These are phyloP conservation scores for Lepidochrysops patricia DNA, from an alignment of 2,888 invertebrate genomes.

Conservation along the genomic window DNA sequence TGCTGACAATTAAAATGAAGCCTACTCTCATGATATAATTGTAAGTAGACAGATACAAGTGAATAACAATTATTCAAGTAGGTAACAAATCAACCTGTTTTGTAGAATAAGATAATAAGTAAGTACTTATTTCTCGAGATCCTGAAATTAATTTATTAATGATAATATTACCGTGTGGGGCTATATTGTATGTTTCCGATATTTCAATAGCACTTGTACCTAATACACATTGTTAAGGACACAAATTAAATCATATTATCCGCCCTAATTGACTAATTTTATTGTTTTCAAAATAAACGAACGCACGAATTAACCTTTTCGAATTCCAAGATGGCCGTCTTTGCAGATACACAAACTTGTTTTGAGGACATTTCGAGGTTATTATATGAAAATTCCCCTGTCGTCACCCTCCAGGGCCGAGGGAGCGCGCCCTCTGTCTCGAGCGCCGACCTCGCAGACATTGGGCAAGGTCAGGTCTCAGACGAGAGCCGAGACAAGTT, in stretches of 20 bases:
- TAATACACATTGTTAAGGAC: background rate
- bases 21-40: no score
- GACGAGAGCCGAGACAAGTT: slow-evolving; percentile 24
- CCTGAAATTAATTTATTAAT: no score
- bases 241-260: background rate
- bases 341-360: slow-evolving; percentile 30
- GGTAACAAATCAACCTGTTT: no score
- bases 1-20: no score
- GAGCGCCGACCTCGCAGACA: slow-evolving; percentile 55
- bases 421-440: slow-evolving; percentile 33
- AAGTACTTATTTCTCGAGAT: no score
- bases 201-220: background rate
- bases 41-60: no score
- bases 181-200: background rate
- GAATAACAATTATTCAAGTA: no score
- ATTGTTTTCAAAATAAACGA: background rate
- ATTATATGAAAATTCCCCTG: slow-evolving; percentile 53
- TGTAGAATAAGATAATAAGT: no score
- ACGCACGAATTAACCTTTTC: slow-evolving; percentile 22
- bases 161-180: no score
- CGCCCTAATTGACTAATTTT: background rate
- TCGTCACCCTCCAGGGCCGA: slow-evolving; percentile 40
- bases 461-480: slow-evolving; percentile 49
- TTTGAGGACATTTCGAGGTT: slow-evolving; percentile 63
- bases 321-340: slow-evolving; percentile 25